These are phyloP conservation scores for Drosophila fuyamai DNA, from an alignment of 1,140 invertebrate genomes.

Conservation along the genomic window DNA sequence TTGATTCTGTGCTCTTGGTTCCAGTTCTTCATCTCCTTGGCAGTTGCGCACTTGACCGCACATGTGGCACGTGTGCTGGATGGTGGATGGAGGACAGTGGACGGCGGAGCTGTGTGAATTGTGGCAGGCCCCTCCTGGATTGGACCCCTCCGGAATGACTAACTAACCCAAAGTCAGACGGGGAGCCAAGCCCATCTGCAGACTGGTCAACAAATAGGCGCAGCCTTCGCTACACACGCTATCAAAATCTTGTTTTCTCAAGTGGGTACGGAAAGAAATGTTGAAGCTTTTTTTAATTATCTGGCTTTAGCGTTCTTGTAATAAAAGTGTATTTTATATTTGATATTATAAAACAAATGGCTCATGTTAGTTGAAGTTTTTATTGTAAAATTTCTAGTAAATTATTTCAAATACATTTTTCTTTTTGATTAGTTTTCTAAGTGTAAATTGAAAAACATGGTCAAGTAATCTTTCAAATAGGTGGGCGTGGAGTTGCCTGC, in stretches of 20 bases:
- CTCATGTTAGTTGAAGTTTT: too few species aligned
- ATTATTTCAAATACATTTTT: not conserved
- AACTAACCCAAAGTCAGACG: slow-evolving; percentile 42
- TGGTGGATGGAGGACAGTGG: not conserved
- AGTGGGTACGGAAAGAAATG: slow-evolving; percentile 10
- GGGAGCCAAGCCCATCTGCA: slow-evolving; percentile 41
- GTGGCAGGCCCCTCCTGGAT: slow-evolving; percentile 22
- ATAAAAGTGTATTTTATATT: too few species aligned
- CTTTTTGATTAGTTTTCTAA: not conserved
- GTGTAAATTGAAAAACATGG: slow-evolving; percentile 16
- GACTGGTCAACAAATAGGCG: slow-evolving; percentile 45
- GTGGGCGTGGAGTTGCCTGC: slow-evolving; percentile 30
- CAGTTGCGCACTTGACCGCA: slow-evolving; percentile 75
- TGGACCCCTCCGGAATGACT: slow-evolving; percentile 31
- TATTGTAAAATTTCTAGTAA: too few species aligned
- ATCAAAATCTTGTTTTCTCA: slow-evolving; percentile 46
- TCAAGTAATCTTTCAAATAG: slow-evolving; percentile 39
- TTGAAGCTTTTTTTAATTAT: too few species aligned
- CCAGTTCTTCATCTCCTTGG: slow-evolving; percentile 45
- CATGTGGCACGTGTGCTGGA: slow-evolving; percentile 73
- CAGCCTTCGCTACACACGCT: slow-evolving; percentile 27
- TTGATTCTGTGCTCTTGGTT: slow-evolving; percentile 30
- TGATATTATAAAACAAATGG: too few species aligned
- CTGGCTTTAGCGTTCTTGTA: too few species aligned
- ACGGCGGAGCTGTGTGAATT: slow-evolving; percentile 38